Evolutionary conservation across 2,888 invertebrate species (phyloP), one percentile per base, ranked within the genome.

Genomic region (Spilarctia lutea): DNA sequence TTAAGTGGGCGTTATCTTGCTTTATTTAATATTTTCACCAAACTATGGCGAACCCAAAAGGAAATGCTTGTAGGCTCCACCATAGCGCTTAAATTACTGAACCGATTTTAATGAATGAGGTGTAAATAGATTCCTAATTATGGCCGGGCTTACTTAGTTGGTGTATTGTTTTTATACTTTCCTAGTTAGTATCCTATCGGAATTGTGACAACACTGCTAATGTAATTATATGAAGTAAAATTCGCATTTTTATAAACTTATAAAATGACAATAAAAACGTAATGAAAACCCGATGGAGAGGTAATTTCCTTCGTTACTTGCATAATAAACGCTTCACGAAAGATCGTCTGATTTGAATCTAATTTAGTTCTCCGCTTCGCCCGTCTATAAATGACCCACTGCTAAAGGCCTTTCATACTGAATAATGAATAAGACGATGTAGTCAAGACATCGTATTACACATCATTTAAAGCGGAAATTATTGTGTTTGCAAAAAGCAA

Each of bases 301-400:
- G 86, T 88, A 89, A 91, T 90, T 88, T 88, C 81, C 83, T 90
- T 83, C 85, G 81, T 83, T 79, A 84, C 80, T 82, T 80, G 79
- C 75, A 81, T 86, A 88, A 89, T 89, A 86, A 85, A 84, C 82
- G 84, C 81, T 77, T 77, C 81, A 77, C 78, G 85, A 83, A 88
- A 86, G 85, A 85, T 85, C 83, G 83, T 85, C 88, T 88, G 91
- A 90, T 90, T 90, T 86, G 85, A 90, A 91, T 91, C 91, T 91
- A 90, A 91, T 91, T 91, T 90, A 79, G 81, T 68, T 79, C 77
- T 60, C 56, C 71, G 65, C 74, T 73, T 35, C 65, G 66, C 33
- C 65, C 45, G 65, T 71, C 78, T 75, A 75, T 79, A 67, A 79
- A 75, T 76, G 70, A 63, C 79, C 18, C 42, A 42, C 27, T 70